phyloP scores from a whole-genome alignment of 2,797 vertebrate genomes.

The Spatula versicolor region DNA sequence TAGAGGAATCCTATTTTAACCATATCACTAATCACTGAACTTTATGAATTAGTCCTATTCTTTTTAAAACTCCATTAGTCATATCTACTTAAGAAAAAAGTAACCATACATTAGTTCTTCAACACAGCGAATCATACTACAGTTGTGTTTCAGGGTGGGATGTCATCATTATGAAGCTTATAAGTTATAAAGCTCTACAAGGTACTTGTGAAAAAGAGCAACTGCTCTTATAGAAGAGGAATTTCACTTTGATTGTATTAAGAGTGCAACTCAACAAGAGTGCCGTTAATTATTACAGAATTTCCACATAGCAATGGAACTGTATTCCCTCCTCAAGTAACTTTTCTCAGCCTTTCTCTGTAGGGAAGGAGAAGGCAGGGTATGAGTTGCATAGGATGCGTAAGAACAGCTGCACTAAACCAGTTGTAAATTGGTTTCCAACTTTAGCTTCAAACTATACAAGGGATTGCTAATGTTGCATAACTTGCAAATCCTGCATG shows the following conservation, averaged over 20 bases:
- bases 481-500: neutral
- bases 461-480: neutral
- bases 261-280: neutral
- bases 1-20: constrained; percentile 33
- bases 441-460: neutral
- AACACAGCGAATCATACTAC: neutral
- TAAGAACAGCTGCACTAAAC: neutral
- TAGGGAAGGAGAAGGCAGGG: neutral
- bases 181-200: constrained; percentile 1
- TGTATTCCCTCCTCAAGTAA: neutral
- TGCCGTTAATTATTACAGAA: constrained; percentile 18
- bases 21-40: constrained; percentile 18
- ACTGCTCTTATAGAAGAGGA: neutral
- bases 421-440: neutral
- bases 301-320: neutral
- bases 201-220: constrained; percentile 7
- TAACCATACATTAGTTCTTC: neutral
- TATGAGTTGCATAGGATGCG: neutral
- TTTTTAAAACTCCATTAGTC: neutral
- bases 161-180: neutral
- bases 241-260: constrained; percentile 3
- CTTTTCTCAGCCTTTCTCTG: neutral
- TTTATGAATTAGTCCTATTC: neutral
- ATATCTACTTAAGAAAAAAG: neutral
- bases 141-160: neutral